Conservation (phyloP, 2,113 vertebrate genomes). For the Pristiophorus japonicus region DNA sequence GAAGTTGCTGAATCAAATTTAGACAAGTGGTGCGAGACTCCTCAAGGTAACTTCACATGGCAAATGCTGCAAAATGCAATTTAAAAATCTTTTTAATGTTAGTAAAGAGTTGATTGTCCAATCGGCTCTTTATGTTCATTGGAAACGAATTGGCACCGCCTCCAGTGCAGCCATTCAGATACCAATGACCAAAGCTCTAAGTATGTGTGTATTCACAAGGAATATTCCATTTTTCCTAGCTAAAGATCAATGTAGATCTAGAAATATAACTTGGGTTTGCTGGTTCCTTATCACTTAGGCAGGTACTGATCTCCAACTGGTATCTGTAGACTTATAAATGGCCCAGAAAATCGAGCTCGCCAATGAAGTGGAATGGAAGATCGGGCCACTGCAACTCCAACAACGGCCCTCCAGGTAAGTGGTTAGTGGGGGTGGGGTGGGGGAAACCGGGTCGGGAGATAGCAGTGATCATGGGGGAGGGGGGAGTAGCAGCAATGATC, state of each 20-base stretch:
- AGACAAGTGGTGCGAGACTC: neutral
- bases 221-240: neutral
- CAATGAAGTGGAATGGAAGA: neutral
- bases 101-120: neutral
- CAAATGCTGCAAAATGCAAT: neutral
- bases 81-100: neutral
- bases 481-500: neutral
- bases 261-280: neutral
- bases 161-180: too few relatives aligned
- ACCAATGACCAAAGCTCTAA: neutral
- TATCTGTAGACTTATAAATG: neutral
- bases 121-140: neutral
- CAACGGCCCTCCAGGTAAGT: neutral
- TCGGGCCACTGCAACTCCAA: neutral
- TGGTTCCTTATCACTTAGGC: neutral
- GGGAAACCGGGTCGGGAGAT: neutral
- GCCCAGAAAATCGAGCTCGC: too few relatives aligned
- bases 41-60: neutral
- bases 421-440: neutral
- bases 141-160: neutral
- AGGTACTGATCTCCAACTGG: neutral
- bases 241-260: neutral
- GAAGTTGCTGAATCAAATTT: neutral
- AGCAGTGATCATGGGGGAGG: neutral
- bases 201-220: neutral